These are phyloP conservation scores for Diadema setosum DNA, from an alignment of 35 echinoderm and acorn worm genomes.

Conservation along the genomic window DNA sequence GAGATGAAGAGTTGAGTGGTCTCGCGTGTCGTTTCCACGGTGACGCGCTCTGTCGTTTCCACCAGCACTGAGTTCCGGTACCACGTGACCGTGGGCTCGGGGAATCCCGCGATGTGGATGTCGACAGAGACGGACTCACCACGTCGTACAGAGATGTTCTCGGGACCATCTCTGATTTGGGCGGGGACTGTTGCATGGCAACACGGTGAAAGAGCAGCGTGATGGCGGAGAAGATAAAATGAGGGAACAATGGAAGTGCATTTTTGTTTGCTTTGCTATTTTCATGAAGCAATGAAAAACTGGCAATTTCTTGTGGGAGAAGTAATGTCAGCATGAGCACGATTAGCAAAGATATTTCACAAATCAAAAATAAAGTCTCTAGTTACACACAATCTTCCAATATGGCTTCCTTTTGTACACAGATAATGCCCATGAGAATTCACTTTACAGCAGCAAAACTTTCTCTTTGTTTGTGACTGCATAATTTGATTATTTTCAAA, in stretches of 20 bases:
- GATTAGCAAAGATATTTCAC: too few species aligned
- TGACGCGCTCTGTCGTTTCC: slow-evolving; percentile 59
- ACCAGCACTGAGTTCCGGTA: slow-evolving; percentile 50
- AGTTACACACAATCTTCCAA: too few species aligned
- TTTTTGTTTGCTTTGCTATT: neutral
- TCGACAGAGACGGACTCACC: slow-evolving; percentile 54
- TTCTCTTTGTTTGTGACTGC: too few species aligned
- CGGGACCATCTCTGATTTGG: slow-evolving; percentile 79
- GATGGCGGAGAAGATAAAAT: neutral
- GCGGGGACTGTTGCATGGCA: slow-evolving; percentile 67
- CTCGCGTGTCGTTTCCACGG: slow-evolving; percentile 48
- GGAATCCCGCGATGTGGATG: slow-evolving; percentile 68
- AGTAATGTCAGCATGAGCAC: too few species aligned
- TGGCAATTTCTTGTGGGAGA: neutral
- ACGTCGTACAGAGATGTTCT: slow-evolving; percentile 66
- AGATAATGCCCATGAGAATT: too few species aligned
- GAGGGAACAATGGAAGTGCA: neutral
- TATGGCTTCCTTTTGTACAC: too few species aligned
- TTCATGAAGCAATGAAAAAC: neutral
- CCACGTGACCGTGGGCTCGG: slow-evolving; percentile 72
- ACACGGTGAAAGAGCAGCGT: neutral
- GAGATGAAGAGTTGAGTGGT: slow-evolving; percentile 52
- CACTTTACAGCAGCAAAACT: too few species aligned
- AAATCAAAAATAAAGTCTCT: too few species aligned
- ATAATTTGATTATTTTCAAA: too few species aligned